phyloP scores from a whole-genome alignment of 2,888 invertebrate genomes.

The Caenorhabditis sinica region DNA sequence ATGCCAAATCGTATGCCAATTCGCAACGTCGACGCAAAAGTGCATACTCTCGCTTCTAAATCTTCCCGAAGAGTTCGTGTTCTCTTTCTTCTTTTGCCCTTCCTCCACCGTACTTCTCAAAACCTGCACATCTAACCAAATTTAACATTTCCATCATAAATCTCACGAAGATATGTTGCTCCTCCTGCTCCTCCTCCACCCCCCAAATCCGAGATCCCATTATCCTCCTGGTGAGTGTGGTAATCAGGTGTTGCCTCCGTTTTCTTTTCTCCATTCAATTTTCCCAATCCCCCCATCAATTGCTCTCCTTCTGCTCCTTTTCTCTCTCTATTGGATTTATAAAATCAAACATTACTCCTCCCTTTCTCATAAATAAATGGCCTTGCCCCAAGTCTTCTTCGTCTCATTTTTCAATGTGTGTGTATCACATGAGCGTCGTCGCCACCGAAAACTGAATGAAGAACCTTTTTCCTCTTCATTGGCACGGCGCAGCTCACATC shows the following conservation, averaged over 20 bases:
- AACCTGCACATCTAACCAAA: too few relatives aligned
- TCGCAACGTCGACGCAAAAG: too few relatives aligned
- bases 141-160: not conserved
- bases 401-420: slow-evolving; percentile 8
- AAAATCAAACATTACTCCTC: slow-evolving; percentile 18
- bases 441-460: too few relatives aligned
- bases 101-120: too few relatives aligned
- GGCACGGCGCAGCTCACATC: too few relatives aligned
- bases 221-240: not conserved
- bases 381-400: too few relatives aligned
- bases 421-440: too few relatives aligned
- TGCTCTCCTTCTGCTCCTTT: not conserved
- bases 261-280: not conserved
- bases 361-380: not conserved
- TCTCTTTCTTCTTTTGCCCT: too few relatives aligned
- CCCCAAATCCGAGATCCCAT: not conserved
- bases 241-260: slow-evolving; percentile 18
- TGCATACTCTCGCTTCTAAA: too few relatives aligned
- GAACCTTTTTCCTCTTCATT: too few relatives aligned
- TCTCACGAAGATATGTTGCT: not conserved
- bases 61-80: too few relatives aligned
- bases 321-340: not conserved
- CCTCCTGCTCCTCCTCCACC: not conserved
- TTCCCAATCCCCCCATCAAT: not conserved
- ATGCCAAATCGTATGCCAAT: too few relatives aligned